Evolutionary conservation across 2,797 vertebrate species (phyloP), one percentile per base, ranked within the genome.

Genomic region (Enteromius argenteus): DNA sequence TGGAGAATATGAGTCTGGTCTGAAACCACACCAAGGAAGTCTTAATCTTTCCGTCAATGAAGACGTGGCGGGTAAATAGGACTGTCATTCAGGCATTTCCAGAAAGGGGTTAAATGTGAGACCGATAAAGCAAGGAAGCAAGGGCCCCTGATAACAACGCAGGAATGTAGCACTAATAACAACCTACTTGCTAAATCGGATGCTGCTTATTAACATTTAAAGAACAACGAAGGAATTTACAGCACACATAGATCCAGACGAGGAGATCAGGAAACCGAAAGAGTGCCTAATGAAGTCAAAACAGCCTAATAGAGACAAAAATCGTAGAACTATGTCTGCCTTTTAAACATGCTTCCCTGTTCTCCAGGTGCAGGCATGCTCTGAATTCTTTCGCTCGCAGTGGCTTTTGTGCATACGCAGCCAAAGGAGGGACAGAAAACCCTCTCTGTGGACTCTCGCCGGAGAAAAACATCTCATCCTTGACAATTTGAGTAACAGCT

Each of bases 401-500:
- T 35, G 46, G 80, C 82, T 89, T 94, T 92, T 94, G 92, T 93
- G 88, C 62, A 62, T 62, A 80, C 60, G 76, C 73, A 86, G 85
- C 76, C 27, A 58, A 80, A 88, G 89, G 88, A 86, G 82, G 79
- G 88, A 92, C 90, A 93, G 89, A 93, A 88, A 88, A 69, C 62
- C 77, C 60, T 83, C 86, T 78, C 74, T 83, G 66, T 85, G 84
- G 74, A 84, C 66, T 80, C 84, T 78, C 32, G 64, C 69, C 4
- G 1, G n/a, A 71, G 66, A 86, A 85, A 88, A 94, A 91, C 90
- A 92, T 91, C 91, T 94, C 93, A 94, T 93, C 92, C 91, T 91
- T 93, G 93, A 94, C 92, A 89, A 92, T 93, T 94, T 95, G 93
- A 96, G 95, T 95, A 95, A 94, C 92, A 94, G 91, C 89, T 92